Conservation (phyloP, 2,797 vertebrate species). For the Fistularia commersonii region DNA sequence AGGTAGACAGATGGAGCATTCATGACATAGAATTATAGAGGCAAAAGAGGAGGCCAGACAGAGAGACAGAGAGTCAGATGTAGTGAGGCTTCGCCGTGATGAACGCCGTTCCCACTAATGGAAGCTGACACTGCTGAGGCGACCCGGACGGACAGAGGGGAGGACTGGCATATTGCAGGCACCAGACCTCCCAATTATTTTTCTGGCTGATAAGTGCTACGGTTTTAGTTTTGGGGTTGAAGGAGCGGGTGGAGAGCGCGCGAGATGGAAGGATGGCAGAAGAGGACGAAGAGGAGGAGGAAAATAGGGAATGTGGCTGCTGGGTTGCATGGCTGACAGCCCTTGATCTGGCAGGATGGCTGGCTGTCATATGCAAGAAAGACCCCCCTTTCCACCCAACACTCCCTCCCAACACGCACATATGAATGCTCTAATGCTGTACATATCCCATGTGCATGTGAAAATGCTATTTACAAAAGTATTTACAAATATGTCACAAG, state of each 20-base stretch:
- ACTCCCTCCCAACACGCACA: too few relatives aligned
- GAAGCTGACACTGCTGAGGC: conserved; percentile 68
- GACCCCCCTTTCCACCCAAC: conserved; percentile 29
- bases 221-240: conserved; percentile 67
- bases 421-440: conserved; percentile 21
- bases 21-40: conserved; percentile 20
- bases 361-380: conserved; percentile 64
- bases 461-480: too few relatives aligned
- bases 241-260: too few relatives aligned
- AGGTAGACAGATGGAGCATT: conserved; percentile 1
- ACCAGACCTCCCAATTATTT: conserved; percentile 79
- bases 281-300: conserved; percentile 18
- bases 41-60: conserved; percentile 1
- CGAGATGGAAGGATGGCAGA: conserved; percentile 33
- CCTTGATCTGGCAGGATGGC: conserved; percentile 71
- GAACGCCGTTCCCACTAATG: conserved; percentile 55
- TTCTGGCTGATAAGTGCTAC: conserved; percentile 75
- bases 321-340: conserved; percentile 69
- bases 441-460: conserved; percentile 39
- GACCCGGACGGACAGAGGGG: conserved; percentile 64
- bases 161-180: conserved; percentile 64
- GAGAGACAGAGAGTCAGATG: conserved; percentile 24
- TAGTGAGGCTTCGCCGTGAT: conserved; percentile 37
- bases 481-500: conserved; percentile 29
- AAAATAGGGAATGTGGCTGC: conserved; percentile 30